These are phyloP conservation scores for Martes martes DNA, from an alignment of 2,113 vertebrate genomes.

Conservation along the genomic window DNA sequence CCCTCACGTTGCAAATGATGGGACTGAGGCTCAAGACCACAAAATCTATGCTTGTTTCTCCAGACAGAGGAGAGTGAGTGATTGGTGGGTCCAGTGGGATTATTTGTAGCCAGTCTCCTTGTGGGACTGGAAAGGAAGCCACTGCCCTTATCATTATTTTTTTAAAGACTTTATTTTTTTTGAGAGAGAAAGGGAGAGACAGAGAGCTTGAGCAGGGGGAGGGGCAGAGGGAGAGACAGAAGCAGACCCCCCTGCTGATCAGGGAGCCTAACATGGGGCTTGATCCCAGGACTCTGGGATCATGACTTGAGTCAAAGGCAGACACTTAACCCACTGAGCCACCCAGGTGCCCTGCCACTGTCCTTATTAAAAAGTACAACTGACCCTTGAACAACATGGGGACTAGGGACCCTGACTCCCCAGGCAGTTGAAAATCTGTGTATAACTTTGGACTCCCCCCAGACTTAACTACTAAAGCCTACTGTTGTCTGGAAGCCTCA, in stretches of 20 bases:
- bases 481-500: background rate
- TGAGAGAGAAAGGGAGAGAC: background rate
- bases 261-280: no score
- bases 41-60: background rate
- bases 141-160: background rate
- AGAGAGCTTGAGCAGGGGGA: background rate
- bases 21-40: background rate
- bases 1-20: background rate
- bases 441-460: background rate
- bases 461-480: background rate
- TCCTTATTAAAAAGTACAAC: no score
- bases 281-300: no score
- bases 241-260: background rate
- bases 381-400: background rate
- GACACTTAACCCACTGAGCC: no score
- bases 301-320: background rate
- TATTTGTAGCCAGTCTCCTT: background rate
- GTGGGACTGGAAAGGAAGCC: background rate
- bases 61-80: background rate
- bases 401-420: background rate
- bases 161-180: background rate
- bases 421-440: background rate
- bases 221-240: background rate
- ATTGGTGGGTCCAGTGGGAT: background rate
- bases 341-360: no score